Base-by-base conservation (phyloP, 2,113 vertebrate species). In the Seriola rivoliana region DNA sequence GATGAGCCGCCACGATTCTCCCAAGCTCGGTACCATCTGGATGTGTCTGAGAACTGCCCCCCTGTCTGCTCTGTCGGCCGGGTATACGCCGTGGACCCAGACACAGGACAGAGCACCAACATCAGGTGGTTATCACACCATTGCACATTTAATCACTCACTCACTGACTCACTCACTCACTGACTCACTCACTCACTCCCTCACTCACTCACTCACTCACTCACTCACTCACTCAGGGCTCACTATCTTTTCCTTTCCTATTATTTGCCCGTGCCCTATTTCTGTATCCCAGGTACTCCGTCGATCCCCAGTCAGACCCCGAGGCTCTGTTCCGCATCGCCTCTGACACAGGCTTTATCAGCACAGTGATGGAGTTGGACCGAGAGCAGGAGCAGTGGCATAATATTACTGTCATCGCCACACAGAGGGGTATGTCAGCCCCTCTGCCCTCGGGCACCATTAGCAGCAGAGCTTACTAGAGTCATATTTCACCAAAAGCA, bases 351-450 rank as follows among this genome's bases (percentile, higher is more conserved):
- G 97, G 97, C 59, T 94, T 93, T 38, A 95, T 98, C 91, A 96
- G 91, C 79, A 96, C 97, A 0, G 95, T 95, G 16, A 93, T 88
- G 88, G 93, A 96, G 82, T 86, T 98, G 91, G 97, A 98, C 93
- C 95, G 97, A 0, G 97, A 98, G 88, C 86, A 82, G 60, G 95
- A 93, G 54, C 93, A 95, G 88, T 97, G 96, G 96, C 96, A 97
- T 86, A 97, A 97, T 88, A 94, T 98, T 91, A 97, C 96, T 0
- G 95, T 97, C 86, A 94, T 96, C 59, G 97, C 97, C 87, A 96
- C 96, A 9, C 96, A 97, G 92, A 95, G 96, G 71, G 97, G 97
- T 97, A 95, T 88, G 94, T 74, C 70, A 23, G 59, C 67, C 38
- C 57, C 38, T n/a, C 76, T 19, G 60, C 32, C 81, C 69, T 21